Base-by-base conservation (phyloP, 2,888 invertebrate species). In the Mesochorus sp. region DNA sequence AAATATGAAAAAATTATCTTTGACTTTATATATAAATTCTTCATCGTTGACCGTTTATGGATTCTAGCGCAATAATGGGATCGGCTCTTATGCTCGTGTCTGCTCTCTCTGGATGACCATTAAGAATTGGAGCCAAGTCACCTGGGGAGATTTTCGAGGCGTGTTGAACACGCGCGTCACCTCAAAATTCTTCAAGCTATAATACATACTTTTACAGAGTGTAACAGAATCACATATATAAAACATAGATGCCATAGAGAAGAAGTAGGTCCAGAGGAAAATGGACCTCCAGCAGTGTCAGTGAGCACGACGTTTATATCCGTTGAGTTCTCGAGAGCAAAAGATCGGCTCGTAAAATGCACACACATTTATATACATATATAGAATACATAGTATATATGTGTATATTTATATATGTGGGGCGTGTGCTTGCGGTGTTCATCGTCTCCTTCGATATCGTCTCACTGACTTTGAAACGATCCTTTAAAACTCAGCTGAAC, bases 381-480 rank as follows among this genome's bases (percentile, higher is more conserved):
- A 8, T 19, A 19, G n/a, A 19, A 19, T 12, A 10, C 19, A 47
- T n/a, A 14, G 49, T 12, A 10, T 47, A 10, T 31, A 14, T 19
- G 19, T 12, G 24, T 26, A 34, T 24, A 14, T 19, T 12, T 12
- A 17, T 26, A 34, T 24, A 28, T 31, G 34, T 10, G 17, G 49
- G 19, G 51, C 67, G 59, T 19, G 31, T 61, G 44, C 71, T 57
- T n/a, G n/a, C 61, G 71, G 68, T 73, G 74, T 70, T 74, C 78
- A 77, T 44, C 66, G 66, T 74, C 76, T 67, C 62, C 64, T 59
- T 55, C 26, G 53, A 75, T 73, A 81, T 84, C 88, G 88, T 87
- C 82, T 88, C 89, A 89, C 81, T 89, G 88, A 87, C 81, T 89
- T 81, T 85, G 84, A 87, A 89, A 89, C 87, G 89, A 88, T 90